A percentile compares a stretch with the other conserved stretches of the same genome.
Evolutionary conservation across 2,113 vertebrate species (phyloP).

Genomic region (Pygoscelis adeliae): DNA sequence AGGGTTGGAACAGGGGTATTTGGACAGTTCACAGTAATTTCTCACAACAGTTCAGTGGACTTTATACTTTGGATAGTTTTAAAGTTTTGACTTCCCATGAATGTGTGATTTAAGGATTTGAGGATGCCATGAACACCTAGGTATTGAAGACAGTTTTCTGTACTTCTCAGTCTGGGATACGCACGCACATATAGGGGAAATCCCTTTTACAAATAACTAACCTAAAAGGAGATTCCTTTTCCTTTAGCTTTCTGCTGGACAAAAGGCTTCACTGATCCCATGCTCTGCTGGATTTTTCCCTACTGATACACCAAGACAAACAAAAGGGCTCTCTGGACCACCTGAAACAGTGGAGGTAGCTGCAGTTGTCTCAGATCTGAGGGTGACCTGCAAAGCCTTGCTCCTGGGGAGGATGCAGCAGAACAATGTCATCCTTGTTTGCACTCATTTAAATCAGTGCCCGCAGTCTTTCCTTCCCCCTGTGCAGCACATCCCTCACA

Average conservation of each 20-base stretch:
- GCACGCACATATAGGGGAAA: neutral
- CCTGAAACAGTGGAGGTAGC: rapidly evolving
- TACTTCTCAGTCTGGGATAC: neutral
- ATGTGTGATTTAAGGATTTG: neutral
- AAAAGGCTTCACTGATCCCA: neutral
- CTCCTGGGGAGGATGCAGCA: neutral
- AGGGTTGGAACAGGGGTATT: neutral
- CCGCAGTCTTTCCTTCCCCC: neutral
- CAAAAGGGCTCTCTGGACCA: neutral
- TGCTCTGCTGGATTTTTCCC: neutral
- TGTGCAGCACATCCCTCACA: neutral
- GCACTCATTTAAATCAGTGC: neutral
- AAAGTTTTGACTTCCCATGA: neutral
- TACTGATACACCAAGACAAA: neutral
- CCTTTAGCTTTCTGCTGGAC: neutral
- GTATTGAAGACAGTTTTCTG: neutral
- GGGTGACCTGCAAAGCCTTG: neutral
- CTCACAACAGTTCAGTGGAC: neutral
- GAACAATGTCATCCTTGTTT: conserved; percentile 37
- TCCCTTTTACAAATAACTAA: neutral
- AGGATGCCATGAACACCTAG: neutral
- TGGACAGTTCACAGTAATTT: neutral
- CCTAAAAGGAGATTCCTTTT: neutral
- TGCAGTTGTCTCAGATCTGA: neutral
- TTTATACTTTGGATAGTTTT: neutral